Percentiles rank a stretch among this genome's conserved stretches.
phyloP scores from a whole-genome alignment of 2,888 invertebrate genomes.

The Choreutis nemorana region DNA sequence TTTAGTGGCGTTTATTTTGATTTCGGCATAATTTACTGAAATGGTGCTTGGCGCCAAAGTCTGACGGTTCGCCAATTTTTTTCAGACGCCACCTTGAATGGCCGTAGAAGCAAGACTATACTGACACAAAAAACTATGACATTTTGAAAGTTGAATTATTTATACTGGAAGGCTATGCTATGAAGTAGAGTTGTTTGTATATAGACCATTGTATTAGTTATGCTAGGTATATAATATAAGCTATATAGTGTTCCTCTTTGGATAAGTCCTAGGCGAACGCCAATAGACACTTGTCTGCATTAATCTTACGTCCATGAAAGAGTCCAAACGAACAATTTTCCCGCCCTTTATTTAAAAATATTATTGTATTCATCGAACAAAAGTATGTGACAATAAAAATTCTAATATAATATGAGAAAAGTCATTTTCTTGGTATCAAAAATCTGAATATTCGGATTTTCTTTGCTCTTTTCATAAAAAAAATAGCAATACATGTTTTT shows the following conservation, averaged over 20 bases:
- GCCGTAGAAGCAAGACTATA: no score
- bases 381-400: slow-evolving; percentile 1
- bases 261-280: neutral
- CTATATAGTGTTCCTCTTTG: slow-evolving; percentile 7
- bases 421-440: no score
- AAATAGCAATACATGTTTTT: neutral
- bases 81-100: no score
- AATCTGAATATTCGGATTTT: neutral
- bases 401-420: neutral
- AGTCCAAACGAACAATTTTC: no score
- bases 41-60: no score
- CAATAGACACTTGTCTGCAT: neutral
- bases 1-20: no score
- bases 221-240: slow-evolving; percentile 11
- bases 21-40: no score
- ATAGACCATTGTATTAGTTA: slow-evolving; percentile 9
- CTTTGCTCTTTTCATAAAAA: neutral
- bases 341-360: no score
- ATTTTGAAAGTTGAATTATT: neutral
- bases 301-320: neutral
- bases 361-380: no score
- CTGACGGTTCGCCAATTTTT: no score
- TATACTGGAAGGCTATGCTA: slow-evolving; percentile 9
- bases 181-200: slow-evolving; percentile 8
- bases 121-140: no score